These are phyloP conservation scores for Pycnonotus jocosus DNA, from an alignment of 2,113 vertebrate genomes.

Conservation along the genomic window DNA sequence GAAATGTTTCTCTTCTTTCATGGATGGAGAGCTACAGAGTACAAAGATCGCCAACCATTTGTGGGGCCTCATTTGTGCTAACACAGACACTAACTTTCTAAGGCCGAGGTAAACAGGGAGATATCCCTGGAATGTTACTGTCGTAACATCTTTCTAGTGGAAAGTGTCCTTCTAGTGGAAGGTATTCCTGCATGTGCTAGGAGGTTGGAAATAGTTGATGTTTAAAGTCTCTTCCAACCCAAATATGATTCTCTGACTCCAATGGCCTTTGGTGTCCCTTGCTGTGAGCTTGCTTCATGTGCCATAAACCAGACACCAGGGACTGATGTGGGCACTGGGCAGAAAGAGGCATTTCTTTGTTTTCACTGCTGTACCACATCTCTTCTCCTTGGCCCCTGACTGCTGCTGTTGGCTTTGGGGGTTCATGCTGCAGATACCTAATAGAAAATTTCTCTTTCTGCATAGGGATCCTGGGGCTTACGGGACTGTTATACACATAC, in stretches of 20 bases:
- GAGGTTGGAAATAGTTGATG: background rate
- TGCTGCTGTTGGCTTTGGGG: background rate
- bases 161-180: background rate
- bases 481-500: background rate
- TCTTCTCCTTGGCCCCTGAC: background rate
- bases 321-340: background rate
- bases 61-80: background rate
- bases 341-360: background rate
- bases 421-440: background rate
- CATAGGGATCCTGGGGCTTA: background rate
- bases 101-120: background rate
- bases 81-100: background rate
- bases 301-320: background rate
- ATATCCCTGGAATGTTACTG: background rate
- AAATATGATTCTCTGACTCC: background rate
- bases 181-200: background rate
- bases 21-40: background rate
- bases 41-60: background rate
- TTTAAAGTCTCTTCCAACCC: background rate
- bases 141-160: background rate
- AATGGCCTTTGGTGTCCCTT: background rate
- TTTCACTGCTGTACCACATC: background rate
- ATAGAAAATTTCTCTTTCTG: background rate
- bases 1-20: background rate
- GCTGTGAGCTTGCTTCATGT: accelerated